Conservation (phyloP, 2,888 invertebrate species). For the Lasioglossum calceatum region DNA sequence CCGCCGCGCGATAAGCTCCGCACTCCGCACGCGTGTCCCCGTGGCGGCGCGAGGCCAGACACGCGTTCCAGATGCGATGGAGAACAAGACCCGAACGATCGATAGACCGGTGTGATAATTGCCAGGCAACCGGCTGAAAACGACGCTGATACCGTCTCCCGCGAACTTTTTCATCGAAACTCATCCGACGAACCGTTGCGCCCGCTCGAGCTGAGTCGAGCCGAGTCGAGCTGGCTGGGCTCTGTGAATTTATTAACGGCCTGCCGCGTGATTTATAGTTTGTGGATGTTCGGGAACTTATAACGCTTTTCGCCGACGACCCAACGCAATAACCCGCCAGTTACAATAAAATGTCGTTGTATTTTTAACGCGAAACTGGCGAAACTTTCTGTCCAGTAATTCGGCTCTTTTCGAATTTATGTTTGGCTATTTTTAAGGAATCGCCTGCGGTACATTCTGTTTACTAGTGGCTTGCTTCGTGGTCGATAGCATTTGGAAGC, state of each 20-base stretch:
- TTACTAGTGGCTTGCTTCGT: not conserved
- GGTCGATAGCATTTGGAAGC: not conserved
- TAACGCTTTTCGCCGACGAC: not conserved
- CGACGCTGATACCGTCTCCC: slow-evolving; percentile 36
- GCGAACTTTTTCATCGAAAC: not conserved
- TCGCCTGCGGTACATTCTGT: not conserved
- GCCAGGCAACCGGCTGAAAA: slow-evolving; percentile 58
- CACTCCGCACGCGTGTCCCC: slow-evolving; percentile 26
- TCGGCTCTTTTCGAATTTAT: not conserved
- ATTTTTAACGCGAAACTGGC: not conserved
- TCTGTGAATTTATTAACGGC: not conserved
- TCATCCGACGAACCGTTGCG: not conserved
- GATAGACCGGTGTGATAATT: slow-evolving; percentile 61
- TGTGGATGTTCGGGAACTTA: not conserved
- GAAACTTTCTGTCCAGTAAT: not conserved
- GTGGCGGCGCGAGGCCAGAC: not conserved
- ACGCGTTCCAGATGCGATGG: slow-evolving; percentile 34
- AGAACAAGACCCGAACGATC: slow-evolving; percentile 52
- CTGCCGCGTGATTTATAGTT: not conserved
- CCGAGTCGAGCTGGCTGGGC: not conserved
- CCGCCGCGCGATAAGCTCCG: slow-evolving; percentile 58
- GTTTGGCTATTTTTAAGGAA: not conserved
- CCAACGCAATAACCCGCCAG: not conserved
- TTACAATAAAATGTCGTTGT: not conserved
- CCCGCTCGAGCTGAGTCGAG: not conserved